Evolutionary conservation across 1,140 invertebrate genomes (phyloP).

Genomic region (Heliconius hermathena): DNA sequence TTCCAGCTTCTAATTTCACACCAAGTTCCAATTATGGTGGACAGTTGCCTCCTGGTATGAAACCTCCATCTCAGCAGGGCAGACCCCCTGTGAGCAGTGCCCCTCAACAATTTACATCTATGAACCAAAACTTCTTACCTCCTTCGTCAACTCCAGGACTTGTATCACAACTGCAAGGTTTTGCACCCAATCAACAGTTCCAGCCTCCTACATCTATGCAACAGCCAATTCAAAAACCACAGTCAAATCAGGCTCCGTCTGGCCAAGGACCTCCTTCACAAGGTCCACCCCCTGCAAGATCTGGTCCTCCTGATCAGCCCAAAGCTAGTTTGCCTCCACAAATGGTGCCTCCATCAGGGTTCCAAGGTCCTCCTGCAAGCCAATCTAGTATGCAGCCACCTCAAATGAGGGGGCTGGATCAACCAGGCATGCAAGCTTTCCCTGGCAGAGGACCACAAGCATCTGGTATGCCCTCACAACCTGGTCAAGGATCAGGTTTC

Average conservation of each 20-base stretch:
- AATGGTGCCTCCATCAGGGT: slow-evolving; percentile 34
- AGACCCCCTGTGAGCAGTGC: slow-evolving; percentile 53
- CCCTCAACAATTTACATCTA: slow-evolving; percentile 51
- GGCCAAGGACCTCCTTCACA: slow-evolving; percentile 40
- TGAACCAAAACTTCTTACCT: slow-evolving; percentile 55
- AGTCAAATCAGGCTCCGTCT: slow-evolving; percentile 45
- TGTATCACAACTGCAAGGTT: slow-evolving; percentile 46
- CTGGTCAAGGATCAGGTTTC: slow-evolving; percentile 12
- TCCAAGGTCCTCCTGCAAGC: slow-evolving; percentile 37
- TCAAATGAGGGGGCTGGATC: slow-evolving; percentile 33
- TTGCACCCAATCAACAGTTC: slow-evolving; percentile 45
- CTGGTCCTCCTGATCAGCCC: slow-evolving; percentile 24
- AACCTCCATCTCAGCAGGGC: slow-evolving; percentile 53
- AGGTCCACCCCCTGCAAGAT: slow-evolving; percentile 19
- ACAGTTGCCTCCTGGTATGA: slow-evolving; percentile 57
- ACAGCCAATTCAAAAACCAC: slow-evolving; percentile 49
- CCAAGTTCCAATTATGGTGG: slow-evolving; percentile 56
- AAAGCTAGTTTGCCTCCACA: slow-evolving; percentile 44
- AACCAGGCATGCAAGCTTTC: slow-evolving; percentile 43
- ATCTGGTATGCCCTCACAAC: slow-evolving; percentile 25
- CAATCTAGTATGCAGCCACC: slow-evolving; percentile 41
- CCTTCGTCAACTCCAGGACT: slow-evolving; percentile 52
- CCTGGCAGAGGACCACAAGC: slow-evolving; percentile 33
- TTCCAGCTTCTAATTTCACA: slow-evolving; percentile 61
- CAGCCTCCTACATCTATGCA: slow-evolving; percentile 46